Conservation (phyloP, 2,113 vertebrate species). For the Xerus inauris region DNA sequence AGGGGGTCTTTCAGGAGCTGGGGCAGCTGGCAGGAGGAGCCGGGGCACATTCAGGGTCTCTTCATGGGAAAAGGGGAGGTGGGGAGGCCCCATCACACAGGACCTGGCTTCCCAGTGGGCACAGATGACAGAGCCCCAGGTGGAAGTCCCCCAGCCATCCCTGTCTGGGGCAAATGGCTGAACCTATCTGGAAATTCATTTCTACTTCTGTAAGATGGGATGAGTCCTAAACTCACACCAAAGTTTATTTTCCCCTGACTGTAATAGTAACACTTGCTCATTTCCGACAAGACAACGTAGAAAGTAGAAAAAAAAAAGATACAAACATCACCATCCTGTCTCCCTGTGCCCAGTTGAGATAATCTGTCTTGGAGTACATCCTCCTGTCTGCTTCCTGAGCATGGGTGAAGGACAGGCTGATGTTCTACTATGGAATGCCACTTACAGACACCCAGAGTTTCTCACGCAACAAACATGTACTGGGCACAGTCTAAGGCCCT, state of each 20-base stretch:
- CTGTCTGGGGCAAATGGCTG: not conserved
- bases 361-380: not conserved
- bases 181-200: not conserved
- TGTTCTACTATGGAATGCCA: not conserved
- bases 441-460: not conserved
- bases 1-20: not conserved
- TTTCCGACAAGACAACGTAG: not conserved
- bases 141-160: too few species aligned
- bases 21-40: not conserved
- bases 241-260: not conserved
- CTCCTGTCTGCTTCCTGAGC: not conserved
- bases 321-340: not conserved
- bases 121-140: not conserved
- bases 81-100: accelerated
- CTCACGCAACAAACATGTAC: not conserved
- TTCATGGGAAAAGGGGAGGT: too few species aligned
- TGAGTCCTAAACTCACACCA: not conserved
- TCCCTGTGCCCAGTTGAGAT: not conserved
- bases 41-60: too few species aligned
- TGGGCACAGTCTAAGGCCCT: not conserved
- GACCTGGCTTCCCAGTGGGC: not conserved
- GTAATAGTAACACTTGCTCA: not conserved
- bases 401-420: too few species aligned
- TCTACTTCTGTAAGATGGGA: slow-evolving; percentile 4
- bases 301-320: not conserved